phyloP scores from a whole-genome alignment of 2,797 vertebrate species.

The Cercopithecus hamlyni region DNA sequence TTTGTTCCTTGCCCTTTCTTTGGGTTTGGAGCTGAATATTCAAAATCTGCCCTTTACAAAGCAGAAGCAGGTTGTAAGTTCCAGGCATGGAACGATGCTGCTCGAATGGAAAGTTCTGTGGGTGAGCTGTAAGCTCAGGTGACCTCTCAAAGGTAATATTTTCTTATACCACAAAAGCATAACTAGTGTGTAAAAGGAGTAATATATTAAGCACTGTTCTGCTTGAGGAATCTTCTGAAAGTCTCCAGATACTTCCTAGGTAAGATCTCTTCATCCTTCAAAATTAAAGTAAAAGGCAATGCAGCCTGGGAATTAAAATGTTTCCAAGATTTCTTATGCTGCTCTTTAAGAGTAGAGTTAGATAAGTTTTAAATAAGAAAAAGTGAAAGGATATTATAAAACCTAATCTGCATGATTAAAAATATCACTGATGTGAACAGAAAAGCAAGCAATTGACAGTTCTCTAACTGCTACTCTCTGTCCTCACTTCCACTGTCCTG shows the following conservation, averaged over 20 bases:
- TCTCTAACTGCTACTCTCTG: background rate
- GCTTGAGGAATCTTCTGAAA: constrained; percentile 52
- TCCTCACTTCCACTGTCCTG: background rate
- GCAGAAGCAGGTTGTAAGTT: background rate
- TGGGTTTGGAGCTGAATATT: constrained; percentile 3
- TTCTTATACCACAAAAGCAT: constrained; percentile 35
- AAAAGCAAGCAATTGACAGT: background rate
- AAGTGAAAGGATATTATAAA: constrained; percentile 16
- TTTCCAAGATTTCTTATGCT: constrained; percentile 70
- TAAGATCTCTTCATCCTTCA: constrained; percentile 72
- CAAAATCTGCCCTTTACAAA: background rate
- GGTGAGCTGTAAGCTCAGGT: background rate
- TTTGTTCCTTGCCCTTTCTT: background rate
- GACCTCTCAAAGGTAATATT: constrained; percentile 69
- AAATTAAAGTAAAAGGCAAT: constrained; percentile 73
- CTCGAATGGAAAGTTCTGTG: background rate
- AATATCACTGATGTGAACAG: background rate
- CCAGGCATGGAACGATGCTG: background rate
- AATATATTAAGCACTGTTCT: constrained; percentile 62
- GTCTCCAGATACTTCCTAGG: constrained; percentile 49
- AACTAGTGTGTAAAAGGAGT: background rate
- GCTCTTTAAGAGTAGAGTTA: constrained; percentile 69
- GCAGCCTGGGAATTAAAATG: constrained; percentile 62
- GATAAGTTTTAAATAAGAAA: constrained; percentile 26
- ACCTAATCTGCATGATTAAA: constrained; percentile 9